Base-by-base conservation (phyloP, 1,140 invertebrate genomes). In the Hestina assimilis region DNA sequence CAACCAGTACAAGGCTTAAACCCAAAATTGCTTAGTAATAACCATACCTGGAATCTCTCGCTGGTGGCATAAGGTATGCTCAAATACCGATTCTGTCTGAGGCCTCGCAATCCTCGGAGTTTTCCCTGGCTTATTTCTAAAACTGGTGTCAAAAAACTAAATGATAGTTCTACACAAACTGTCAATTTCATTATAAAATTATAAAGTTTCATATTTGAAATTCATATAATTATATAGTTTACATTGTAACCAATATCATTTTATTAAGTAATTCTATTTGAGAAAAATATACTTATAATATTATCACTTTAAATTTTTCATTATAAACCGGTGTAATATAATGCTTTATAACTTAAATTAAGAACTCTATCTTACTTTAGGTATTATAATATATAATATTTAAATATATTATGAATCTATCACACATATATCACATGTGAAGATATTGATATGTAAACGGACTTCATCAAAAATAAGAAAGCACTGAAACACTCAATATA, bases 1-100 rank as follows among this genome's bases (percentile, higher is more conserved):
- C 6, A 17, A 38, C 9, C 7, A 38, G 33, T 38, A 17, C 15
- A 38, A 38, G 15, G 33, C 3, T 15, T 15, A 28, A 28, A 8
- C 2, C 8, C 8, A 35, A 8, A 35, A 38, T 35, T 51, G 1
- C 0, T 14, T 17, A 31, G n/a, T 29, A 43, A 51, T 43, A 43
- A 9, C 66, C 69, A 69, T 21, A 83, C 80, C 66, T 80, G 66
- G 57, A 80, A 83, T 47, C 78, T 74, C 19, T 72, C 31, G 47
- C 69, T 71, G 7, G 48, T 53, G 1, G 72, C 76, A 15, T 81
- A 83, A 4, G 76, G 78, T 52, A 83, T 77, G 1, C 78, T 70
- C 9, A 71, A 71, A 55, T 70, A 83, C 17, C 65, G 62, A 47
- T 78, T 66, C 33, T 74, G 69, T 4, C 73, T 69, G n/a, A 63